phyloP scores from a whole-genome alignment of 1,140 invertebrate species.

The Aplysia californica region DNA sequence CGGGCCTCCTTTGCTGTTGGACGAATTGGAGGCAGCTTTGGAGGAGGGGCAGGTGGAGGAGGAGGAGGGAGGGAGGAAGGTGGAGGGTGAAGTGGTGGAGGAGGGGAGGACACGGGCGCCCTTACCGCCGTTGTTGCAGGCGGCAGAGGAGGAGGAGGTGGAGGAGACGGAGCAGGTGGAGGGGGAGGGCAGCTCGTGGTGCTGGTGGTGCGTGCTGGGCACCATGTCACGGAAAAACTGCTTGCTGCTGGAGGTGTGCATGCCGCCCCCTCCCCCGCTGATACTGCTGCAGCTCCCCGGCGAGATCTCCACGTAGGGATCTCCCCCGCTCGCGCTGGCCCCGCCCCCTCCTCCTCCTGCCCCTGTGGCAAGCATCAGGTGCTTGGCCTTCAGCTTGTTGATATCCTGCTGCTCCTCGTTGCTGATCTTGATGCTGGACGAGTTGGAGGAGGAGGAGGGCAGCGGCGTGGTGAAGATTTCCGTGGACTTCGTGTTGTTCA shows the following conservation, averaged over 20 bases:
- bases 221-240: conserved; percentile 16
- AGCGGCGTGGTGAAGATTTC: conserved; percentile 43
- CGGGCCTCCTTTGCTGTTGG: neutral
- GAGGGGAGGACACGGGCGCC: neutral
- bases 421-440: conserved; percentile 43
- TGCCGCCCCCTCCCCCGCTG: neutral
- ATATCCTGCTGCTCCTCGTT: conserved; percentile 50
- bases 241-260: conserved; percentile 6
- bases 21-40: neutral
- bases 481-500: conserved; percentile 49
- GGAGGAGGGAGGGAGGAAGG: conserved; percentile 1
- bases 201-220: conserved; percentile 15
- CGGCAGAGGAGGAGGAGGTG: conserved; percentile 7
- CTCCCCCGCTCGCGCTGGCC: neutral
- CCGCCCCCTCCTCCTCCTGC: neutral
- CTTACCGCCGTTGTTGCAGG: too few relatives aligned
- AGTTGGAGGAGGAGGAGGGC: conserved; percentile 27
- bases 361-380: conserved; percentile 16
- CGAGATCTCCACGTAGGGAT: neutral
- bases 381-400: conserved; percentile 35
- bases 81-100: neutral
- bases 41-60: conserved; percentile 2
- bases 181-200: neutral
- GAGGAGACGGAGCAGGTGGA: neutral
- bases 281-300: too few relatives aligned